Percentiles rank a stretch among this genome's conserved stretches.
Evolutionary conservation across 1,140 invertebrate genomes (phyloP).

Genomic region (Gonatopus flavifemur): DNA sequence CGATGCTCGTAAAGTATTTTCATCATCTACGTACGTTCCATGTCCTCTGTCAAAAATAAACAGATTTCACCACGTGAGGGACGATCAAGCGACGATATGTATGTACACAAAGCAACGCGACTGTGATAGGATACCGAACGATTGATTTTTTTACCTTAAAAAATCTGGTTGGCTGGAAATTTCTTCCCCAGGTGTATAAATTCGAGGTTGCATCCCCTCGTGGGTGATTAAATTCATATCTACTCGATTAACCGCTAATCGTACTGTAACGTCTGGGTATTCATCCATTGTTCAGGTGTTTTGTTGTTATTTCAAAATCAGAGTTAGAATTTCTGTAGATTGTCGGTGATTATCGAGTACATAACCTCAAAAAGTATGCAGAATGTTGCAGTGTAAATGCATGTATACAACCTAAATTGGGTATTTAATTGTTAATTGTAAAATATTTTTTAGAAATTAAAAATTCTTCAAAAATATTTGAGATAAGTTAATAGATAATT

Average conservation of each 20-base stretch:
- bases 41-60: conserved; percentile 76
- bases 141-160: conserved; percentile 68
- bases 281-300: conserved; percentile 28
- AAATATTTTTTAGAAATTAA: too few relatives aligned
- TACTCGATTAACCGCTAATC: conserved; percentile 53
- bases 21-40: conserved; percentile 86
- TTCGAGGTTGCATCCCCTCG: conserved; percentile 62
- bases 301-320: too few relatives aligned
- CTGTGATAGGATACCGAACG: conserved; percentile 11
- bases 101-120: conserved; percentile 3
- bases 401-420: too few relatives aligned
- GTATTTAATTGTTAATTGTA: too few relatives aligned
- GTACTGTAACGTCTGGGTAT: conserved; percentile 44
- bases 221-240: conserved; percentile 61
- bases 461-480: too few relatives aligned
- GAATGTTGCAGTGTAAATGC: too few relatives aligned
- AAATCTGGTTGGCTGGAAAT: conserved; percentile 81
- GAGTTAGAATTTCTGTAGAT: too few relatives aligned
- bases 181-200: conserved; percentile 86
- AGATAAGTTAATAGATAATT: too few relatives aligned
- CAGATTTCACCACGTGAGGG: neutral
- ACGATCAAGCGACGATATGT: conserved; percentile 6
- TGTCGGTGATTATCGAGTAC: too few relatives aligned
- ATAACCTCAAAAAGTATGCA: too few relatives aligned
- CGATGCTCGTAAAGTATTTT: conserved; percentile 82